A percentile compares a stretch with the other conserved stretches of the same genome.
Conservation (phyloP, 64 coral and sea anemone genomes). For the Stylophora pistillata region DNA sequence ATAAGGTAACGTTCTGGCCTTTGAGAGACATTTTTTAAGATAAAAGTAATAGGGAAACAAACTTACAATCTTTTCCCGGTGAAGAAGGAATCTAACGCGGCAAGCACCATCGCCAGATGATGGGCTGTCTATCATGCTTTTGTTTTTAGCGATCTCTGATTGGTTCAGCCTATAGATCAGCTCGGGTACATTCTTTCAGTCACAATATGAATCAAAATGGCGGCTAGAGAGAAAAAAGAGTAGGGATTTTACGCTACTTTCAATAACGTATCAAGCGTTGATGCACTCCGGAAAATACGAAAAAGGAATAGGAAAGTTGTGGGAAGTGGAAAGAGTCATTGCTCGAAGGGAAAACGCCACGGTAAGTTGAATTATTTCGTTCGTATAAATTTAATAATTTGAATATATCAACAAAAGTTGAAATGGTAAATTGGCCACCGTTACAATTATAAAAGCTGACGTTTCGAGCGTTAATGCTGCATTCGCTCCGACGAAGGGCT, state of each 20-base stretch:
- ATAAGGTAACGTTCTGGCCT: no score
- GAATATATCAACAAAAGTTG: no score
- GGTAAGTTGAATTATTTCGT: neutral
- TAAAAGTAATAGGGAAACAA: no score
- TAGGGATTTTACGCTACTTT: neutral
- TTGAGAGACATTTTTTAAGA: no score
- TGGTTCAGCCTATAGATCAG: neutral
- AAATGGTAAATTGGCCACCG: no score
- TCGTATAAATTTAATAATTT: no score
- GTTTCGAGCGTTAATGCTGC: no score
- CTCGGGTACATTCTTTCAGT: neutral
- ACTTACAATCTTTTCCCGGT: no score
- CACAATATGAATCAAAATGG: neutral
- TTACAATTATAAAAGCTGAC: no score
- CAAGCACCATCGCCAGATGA: no score
- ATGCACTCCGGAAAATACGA: neutral
- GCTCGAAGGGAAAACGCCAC: neutral
- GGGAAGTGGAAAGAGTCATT: slow-evolving; percentile 4
- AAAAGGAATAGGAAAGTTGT: neutral
- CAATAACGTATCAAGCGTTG: neutral
- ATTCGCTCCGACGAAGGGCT: no score
- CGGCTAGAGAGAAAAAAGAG: neutral
- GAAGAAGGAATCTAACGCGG: no score
- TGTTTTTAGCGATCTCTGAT: neutral
- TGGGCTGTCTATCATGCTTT: neutral